These are phyloP conservation scores for Poecile atricapillus DNA, from an alignment of 2,113 vertebrate species.

Conservation along the genomic window DNA sequence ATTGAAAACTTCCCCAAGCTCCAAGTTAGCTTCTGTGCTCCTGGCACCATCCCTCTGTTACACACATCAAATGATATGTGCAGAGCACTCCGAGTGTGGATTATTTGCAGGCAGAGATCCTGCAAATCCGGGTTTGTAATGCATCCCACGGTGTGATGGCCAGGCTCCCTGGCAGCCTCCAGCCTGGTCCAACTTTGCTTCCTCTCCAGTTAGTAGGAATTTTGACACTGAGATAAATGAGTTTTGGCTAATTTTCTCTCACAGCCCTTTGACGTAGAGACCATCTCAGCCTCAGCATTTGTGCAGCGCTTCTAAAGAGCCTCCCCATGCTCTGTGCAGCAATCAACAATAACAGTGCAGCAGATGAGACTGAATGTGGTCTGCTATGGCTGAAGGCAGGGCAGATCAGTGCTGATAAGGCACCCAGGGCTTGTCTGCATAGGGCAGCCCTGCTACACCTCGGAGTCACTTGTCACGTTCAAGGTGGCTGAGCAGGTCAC, in stretches of 20 bases:
- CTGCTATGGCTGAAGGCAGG: background rate
- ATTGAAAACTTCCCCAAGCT: slow-evolving; percentile 35
- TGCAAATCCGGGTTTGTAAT: slow-evolving; percentile 44
- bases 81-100: background rate
- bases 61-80: slow-evolving; percentile 39
- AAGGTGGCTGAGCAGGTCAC: background rate
- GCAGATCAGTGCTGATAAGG: background rate
- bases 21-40: slow-evolving; percentile 41
- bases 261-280: background rate
- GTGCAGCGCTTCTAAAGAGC: background rate
- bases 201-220: background rate
- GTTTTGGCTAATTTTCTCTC: slow-evolving; percentile 9
- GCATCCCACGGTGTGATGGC: background rate
- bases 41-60: slow-evolving; percentile 35
- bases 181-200: background rate
- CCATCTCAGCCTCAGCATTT: background rate
- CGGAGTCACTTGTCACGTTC: background rate
- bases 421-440: background rate
- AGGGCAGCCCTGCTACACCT: background rate
- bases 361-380: background rate
- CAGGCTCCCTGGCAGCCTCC: slow-evolving; percentile 9
- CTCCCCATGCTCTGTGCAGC: background rate
- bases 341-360: background rate
- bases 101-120: slow-evolving; percentile 33
- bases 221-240: slow-evolving; percentile 34